A percentile compares a stretch with the other conserved stretches of the same genome.
Evolutionary conservation across 1,140 invertebrate species (phyloP).

Genomic region (Drosophila sulfurigaster): DNA sequence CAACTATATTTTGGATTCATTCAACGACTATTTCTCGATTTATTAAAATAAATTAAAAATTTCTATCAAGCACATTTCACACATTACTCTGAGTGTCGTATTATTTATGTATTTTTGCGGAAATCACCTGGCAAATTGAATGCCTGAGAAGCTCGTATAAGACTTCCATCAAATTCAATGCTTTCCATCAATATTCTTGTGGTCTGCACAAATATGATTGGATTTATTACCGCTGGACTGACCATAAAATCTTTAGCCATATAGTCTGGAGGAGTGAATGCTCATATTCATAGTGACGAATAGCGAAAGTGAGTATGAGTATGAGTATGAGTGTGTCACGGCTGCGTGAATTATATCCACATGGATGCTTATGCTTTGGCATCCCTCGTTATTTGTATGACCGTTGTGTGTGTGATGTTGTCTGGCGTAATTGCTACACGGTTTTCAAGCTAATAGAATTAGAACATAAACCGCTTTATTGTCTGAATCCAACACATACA

Average conservation of each 20-base stretch:
- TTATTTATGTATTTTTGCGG: no score
- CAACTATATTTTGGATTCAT: no score
- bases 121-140: no score
- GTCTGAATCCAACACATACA: constrained; percentile 43
- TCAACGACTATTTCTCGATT: no score
- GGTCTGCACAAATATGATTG: constrained; percentile 45
- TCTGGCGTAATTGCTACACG: constrained; percentile 70
- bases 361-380: constrained; percentile 28
- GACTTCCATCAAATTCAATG: neutral
- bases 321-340: constrained; percentile 4
- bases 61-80: no score
- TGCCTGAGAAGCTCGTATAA: neutral
- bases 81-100: no score
- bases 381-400: constrained; percentile 21
- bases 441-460: constrained; percentile 75
- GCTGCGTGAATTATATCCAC: constrained; percentile 41
- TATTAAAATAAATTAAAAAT: no score
- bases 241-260: constrained; percentile 36
- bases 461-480: constrained; percentile 80
- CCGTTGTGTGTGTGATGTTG: constrained; percentile 38
- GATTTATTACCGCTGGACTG: constrained; percentile 32
- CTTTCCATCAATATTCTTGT: constrained; percentile 42
- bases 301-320: neutral
- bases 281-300: constrained; percentile 5
- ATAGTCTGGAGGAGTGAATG: constrained; percentile 22